Percentiles rank a stretch among this genome's conserved stretches.
Evolutionary conservation across 2,797 vertebrate species (phyloP).

Genomic region (Sebastes matsubarae): DNA sequence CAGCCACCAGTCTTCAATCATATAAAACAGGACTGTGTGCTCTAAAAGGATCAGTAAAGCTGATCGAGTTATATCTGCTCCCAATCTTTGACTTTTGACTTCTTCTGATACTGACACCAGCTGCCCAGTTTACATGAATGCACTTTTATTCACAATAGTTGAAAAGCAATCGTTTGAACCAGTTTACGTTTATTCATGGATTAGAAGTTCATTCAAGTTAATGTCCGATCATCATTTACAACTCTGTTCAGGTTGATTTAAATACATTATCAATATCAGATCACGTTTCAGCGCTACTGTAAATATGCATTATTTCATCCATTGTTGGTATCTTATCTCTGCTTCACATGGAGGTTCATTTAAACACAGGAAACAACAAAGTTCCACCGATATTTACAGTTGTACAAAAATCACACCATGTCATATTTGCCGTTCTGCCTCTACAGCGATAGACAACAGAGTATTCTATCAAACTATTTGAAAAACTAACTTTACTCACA

Average conservation of each 20-base stretch:
- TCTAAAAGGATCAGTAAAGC: too few species aligned
- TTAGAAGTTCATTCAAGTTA: neutral
- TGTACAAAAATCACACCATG: slow-evolving; percentile 24
- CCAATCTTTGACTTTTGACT: neutral
- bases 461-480: slow-evolving; percentile 31
- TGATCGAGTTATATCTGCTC: too few species aligned
- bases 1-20: too few species aligned
- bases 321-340: neutral
- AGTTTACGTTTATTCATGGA: slow-evolving; percentile 5
- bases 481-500: slow-evolving; percentile 37
- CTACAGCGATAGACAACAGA: neutral
- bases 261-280: slow-evolving; percentile 7
- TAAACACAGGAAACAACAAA: slow-evolving; percentile 19
- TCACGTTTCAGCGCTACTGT: neutral
- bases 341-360: neutral
- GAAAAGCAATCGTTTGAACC: neutral
- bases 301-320: neutral
- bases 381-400: slow-evolving; percentile 16
- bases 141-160: neutral
- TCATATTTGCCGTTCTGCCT: neutral
- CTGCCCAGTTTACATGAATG: neutral
- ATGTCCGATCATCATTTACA: slow-evolving; percentile 8
- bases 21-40: too few species aligned
- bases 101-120: neutral
- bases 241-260: neutral